phyloP scores from a whole-genome alignment of 2,888 invertebrate genomes.

The Pyrochroa serraticornis region DNA sequence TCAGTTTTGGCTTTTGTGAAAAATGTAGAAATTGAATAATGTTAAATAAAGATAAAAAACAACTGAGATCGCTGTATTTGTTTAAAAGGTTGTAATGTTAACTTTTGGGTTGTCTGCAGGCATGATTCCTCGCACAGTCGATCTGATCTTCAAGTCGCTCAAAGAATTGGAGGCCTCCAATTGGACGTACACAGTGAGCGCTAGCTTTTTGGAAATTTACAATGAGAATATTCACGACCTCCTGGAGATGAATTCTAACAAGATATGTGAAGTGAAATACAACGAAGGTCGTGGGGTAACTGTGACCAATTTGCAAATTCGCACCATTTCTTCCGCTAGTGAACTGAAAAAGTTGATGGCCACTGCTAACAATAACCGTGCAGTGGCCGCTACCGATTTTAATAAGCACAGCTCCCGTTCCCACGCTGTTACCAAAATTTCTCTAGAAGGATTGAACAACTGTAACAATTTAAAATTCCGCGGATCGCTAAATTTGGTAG shows the following conservation, averaged over 20 bases:
- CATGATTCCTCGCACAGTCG: conserved; percentile 85
- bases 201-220: conserved; percentile 72
- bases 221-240: too few relatives aligned
- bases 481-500: conserved; percentile 81
- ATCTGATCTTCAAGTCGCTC: conserved; percentile 76
- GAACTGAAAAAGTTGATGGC: conserved; percentile 73
- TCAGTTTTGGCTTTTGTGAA: conserved; percentile 1
- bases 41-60: too few relatives aligned
- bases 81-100: neutral
- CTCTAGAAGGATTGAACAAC: conserved; percentile 69
- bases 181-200: conserved; percentile 72
- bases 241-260: conserved; percentile 54
- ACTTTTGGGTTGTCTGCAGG: conserved; percentile 59
- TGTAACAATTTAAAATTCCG: conserved; percentile 67
- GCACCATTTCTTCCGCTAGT: conserved; percentile 67
- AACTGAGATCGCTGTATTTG: too few relatives aligned
- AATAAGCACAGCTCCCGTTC: conserved; percentile 67
- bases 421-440: conserved; percentile 66
- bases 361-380: conserved; percentile 77
- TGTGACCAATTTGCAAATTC: conserved; percentile 65
- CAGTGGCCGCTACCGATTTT: conserved; percentile 65
- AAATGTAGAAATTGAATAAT: too few relatives aligned
- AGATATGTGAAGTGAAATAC: conserved; percentile 64
- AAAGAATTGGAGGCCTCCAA: conserved; percentile 73
- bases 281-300: conserved; percentile 62